A percentile compares a stretch with the other conserved stretches of the same genome.
phyloP scores from a whole-genome alignment of 2,888 invertebrate genomes.

The Metellina segmentata region DNA sequence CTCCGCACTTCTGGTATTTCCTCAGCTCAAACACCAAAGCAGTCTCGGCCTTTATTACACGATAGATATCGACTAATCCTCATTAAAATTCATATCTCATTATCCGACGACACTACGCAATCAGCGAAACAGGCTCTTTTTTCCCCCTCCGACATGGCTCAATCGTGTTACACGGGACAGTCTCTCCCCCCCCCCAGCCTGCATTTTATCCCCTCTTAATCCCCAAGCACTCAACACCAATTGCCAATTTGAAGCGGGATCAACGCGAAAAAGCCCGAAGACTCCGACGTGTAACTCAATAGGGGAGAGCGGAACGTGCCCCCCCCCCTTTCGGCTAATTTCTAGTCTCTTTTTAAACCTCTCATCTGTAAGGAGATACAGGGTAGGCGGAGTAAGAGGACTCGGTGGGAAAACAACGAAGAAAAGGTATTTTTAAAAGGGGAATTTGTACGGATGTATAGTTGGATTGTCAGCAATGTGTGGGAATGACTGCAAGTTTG shows the following conservation, averaged over 20 bases:
- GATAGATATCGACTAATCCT: slow-evolving; percentile 54
- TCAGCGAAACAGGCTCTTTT: slow-evolving; percentile 36
- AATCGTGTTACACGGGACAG: neutral
- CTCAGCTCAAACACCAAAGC: neutral
- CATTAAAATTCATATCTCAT: slow-evolving; percentile 73
- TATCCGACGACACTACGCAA: slow-evolving; percentile 50
- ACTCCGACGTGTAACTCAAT: neutral
- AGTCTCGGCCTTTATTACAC: slow-evolving; percentile 20
- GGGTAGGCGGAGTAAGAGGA: neutral
- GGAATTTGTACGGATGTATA: too few species aligned
- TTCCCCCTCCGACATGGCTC: neutral
- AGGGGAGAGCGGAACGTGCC: neutral
- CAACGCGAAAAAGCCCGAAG: slow-evolving; percentile 9
- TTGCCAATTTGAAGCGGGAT: slow-evolving; percentile 55
- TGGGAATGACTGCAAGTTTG: too few species aligned
- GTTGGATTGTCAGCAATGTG: too few species aligned
- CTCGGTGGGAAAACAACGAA: neutral
- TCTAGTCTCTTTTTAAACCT: slow-evolving; percentile 12
- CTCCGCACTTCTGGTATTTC: neutral
- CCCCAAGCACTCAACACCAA: slow-evolving; percentile 49
- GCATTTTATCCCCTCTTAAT: slow-evolving; percentile 19
- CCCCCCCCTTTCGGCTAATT: neutral
- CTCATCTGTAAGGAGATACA: slow-evolving; percentile 41
- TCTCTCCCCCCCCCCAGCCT: neutral
- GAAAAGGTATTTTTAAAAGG: neutral